phyloP scores from a whole-genome alignment of 2,888 invertebrate genomes.

The Nomada ruficornis region DNA sequence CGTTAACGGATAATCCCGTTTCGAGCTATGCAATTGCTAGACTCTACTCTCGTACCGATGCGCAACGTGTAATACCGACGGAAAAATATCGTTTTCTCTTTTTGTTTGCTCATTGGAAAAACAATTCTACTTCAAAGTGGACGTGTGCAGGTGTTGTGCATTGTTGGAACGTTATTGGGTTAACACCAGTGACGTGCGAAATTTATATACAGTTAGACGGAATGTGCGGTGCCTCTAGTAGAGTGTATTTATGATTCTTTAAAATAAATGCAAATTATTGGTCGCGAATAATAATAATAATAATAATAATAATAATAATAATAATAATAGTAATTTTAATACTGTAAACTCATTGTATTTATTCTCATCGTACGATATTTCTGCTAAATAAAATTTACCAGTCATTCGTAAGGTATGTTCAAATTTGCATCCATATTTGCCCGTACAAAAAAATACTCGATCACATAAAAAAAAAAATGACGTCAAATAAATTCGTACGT shows the following conservation, averaged over 20 bases:
- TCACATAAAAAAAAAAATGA: too few relatives aligned
- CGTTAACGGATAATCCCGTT: constrained; percentile 18
- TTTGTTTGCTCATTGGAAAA: not conserved
- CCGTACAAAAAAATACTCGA: too few relatives aligned
- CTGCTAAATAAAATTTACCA: too few relatives aligned
- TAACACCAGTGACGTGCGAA: constrained; percentile 2
- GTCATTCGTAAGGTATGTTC: too few relatives aligned
- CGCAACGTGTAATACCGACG: constrained; percentile 5
- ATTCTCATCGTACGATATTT: too few relatives aligned
- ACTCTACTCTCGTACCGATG: not conserved
- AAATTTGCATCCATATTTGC: too few relatives aligned
- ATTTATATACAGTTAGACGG: constrained; percentile 11
- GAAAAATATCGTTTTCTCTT: not conserved
- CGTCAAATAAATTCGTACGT: too few relatives aligned
- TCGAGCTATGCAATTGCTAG: constrained; percentile 16
- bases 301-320: too few relatives aligned
- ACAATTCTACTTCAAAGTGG: not conserved
- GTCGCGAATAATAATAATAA: too few relatives aligned
- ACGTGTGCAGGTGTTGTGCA: constrained; percentile 10
- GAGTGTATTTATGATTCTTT: not conserved
- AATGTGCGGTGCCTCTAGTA: not conserved
- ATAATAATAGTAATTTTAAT: too few relatives aligned
- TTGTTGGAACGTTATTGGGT: not conserved
- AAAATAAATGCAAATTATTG: not conserved
- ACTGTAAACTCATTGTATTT: too few relatives aligned